Percentiles rank a stretch among this genome's conserved stretches.
Conservation (phyloP, 2,797 vertebrate species). For the Poecilia velifera region DNA sequence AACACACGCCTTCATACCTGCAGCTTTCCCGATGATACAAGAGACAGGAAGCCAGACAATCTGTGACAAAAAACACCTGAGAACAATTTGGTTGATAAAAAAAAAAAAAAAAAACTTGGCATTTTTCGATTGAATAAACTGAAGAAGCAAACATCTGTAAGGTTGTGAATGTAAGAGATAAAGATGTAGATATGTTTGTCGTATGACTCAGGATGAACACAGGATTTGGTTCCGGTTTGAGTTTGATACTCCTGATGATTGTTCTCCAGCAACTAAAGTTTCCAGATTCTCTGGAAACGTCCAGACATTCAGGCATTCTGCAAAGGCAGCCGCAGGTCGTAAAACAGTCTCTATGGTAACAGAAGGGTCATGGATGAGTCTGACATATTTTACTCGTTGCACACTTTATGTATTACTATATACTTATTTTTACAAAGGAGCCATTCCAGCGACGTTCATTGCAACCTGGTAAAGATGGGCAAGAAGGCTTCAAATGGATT, state of each 20-base stretch:
- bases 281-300: not conserved
- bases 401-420: not conserved
- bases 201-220: not conserved
- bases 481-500: not conserved
- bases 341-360: not conserved
- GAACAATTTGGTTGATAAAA: conserved; percentile 6
- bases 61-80: conserved; percentile 47
- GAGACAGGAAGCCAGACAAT: conserved; percentile 25
- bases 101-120: not conserved
- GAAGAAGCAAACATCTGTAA: conserved; percentile 14
- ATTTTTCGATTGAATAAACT: conserved; percentile 4
- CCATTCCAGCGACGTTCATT: not conserved
- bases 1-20: conserved; percentile 27
- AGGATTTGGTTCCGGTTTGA: not conserved
- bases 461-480: not conserved
- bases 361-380: not conserved
- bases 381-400: not conserved
- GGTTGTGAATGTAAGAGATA: not conserved
- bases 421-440: not conserved
- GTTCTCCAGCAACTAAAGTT: not conserved
- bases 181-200: not conserved
- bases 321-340: conserved; percentile 2
- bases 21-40: conserved; percentile 13
- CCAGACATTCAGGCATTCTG: not conserved
- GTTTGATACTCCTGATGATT: not conserved